Evolutionary conservation across 2,113 vertebrate species (phyloP).

Genomic region (Eurypyga helias): DNA sequence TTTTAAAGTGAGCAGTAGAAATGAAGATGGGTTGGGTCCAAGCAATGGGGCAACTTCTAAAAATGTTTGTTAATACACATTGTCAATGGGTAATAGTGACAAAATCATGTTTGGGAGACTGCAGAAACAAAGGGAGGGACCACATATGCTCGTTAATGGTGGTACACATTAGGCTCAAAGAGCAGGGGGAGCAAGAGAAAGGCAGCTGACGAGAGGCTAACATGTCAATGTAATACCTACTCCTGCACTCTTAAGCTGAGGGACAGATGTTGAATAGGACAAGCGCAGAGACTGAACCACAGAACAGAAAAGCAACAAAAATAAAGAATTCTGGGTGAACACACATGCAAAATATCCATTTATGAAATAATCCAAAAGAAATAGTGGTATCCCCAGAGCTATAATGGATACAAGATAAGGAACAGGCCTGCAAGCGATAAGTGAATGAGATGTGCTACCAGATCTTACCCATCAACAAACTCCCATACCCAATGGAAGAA

Average conservation of each 20-base stretch:
- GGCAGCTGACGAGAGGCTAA: neutral
- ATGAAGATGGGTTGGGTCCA: constrained; percentile 10
- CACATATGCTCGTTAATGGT: neutral
- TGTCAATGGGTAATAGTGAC: neutral
- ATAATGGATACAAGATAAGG: neutral
- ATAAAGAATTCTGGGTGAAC: neutral
- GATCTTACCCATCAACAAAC: neutral
- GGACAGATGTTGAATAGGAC: neutral
- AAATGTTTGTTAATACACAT: neutral
- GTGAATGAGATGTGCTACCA: neutral
- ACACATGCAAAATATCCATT: neutral
- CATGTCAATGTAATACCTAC: neutral
- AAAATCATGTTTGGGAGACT: neutral
- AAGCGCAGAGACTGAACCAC: neutral
- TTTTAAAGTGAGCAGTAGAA: constrained; percentile 54
- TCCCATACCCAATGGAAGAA: neutral
- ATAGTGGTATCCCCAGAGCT: neutral
- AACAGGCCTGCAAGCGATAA: neutral
- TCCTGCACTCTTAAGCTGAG: neutral
- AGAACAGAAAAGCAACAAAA: neutral
- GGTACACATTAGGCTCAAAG: neutral
- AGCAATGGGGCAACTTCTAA: neutral
- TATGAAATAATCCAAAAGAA: neutral
- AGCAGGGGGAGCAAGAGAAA: neutral
- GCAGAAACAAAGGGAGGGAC: neutral